Percentiles rank a stretch among this genome's conserved stretches.
Conservation (phyloP, 2,113 vertebrate genomes). For the Ictalurus furcatus region DNA sequence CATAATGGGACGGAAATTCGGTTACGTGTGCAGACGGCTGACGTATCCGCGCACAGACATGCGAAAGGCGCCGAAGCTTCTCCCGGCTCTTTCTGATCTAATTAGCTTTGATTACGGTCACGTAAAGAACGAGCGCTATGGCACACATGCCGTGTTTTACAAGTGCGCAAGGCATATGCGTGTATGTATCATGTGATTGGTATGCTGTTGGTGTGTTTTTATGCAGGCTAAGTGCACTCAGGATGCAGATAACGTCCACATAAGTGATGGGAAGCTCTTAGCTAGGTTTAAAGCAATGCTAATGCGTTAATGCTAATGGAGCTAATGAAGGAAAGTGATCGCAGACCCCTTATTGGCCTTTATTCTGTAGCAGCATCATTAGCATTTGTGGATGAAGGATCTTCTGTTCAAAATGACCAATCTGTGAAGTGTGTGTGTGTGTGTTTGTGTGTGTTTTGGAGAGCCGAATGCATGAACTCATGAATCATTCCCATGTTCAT, state of each 20-base stretch:
- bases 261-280: constrained; percentile 17
- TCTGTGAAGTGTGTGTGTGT: not conserved
- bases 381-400: constrained; percentile 5
- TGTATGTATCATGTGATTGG: not conserved
- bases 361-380: not conserved
- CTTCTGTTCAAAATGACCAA: not conserved
- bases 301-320: constrained; percentile 19
- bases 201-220: constrained; percentile 9
- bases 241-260: not conserved
- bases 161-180: constrained; percentile 1
- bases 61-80: constrained; percentile 49
- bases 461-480: not conserved
- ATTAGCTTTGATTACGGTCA: constrained; percentile 52
- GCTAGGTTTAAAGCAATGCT: constrained; percentile 12
- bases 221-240: constrained; percentile 25
- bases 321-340: constrained; percentile 23
- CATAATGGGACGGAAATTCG: constrained; percentile 60
- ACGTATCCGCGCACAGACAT: constrained; percentile 42
- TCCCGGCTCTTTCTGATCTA: constrained; percentile 45
- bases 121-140: constrained; percentile 22
- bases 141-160: constrained; percentile 36
- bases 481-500: too few relatives aligned
- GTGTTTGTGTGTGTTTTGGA: not conserved
- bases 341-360: not conserved
- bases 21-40: constrained; percentile 49